phyloP scores from a whole-genome alignment of 1,140 invertebrate genomes.

The Drosophila jambulina region DNA sequence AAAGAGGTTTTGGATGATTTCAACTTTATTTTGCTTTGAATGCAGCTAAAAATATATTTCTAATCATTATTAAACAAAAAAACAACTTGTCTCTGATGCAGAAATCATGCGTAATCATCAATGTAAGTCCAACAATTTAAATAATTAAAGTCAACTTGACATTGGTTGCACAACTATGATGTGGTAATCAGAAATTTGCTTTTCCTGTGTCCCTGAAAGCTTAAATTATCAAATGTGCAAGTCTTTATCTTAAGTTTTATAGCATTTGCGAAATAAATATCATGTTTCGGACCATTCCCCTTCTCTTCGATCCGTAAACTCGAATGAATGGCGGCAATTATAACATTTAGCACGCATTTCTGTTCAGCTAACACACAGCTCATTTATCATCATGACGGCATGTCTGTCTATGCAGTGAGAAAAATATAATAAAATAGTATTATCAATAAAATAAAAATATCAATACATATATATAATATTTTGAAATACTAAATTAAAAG shows the following conservation, averaged over 20 bases:
- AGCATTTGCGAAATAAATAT: constrained; percentile 9
- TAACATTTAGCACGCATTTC: constrained; percentile 76
- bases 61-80: neutral
- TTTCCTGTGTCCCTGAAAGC: neutral
- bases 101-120: neutral
- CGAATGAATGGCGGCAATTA: constrained; percentile 74
- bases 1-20: neutral
- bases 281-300: constrained; percentile 36
- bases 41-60: no score
- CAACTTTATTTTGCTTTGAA: neutral
- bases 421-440: neutral
- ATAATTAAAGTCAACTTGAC: neutral
- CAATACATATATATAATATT: no score
- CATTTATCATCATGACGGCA: constrained; percentile 63
- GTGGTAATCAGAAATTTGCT: neutral
- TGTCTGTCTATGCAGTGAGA: constrained; percentile 18
- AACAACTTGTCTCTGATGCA: neutral
- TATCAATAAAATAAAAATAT: no score
- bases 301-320: constrained; percentile 17
- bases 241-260: neutral
- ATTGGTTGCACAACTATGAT: neutral
- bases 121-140: neutral
- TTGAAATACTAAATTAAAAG: no score
- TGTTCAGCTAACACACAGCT: constrained; percentile 34
- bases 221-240: neutral